A percentile compares a stretch with the other conserved stretches of the same genome.
phyloP scores from a whole-genome alignment of 1,140 invertebrate species.

The Lucilia sericata region DNA sequence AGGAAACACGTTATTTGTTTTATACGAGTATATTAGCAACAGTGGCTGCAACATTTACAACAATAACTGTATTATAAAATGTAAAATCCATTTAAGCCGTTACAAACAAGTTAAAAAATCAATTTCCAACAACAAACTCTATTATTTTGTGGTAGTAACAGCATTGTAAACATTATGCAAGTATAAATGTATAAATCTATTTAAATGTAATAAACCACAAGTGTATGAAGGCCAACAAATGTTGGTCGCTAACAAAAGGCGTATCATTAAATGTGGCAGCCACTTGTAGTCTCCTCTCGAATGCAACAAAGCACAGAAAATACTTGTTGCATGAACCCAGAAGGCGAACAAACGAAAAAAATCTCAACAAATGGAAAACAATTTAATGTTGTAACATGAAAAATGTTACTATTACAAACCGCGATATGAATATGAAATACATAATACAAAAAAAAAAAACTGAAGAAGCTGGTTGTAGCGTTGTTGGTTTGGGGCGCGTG shows the following conservation, averaged over 20 bases:
- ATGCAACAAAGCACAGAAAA: not conserved
- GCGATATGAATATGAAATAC: not conserved
- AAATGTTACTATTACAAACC: slow-evolving; percentile 35
- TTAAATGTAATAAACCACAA: not conserved
- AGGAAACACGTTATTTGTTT: too few species aligned
- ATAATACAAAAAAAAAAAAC: not conserved
- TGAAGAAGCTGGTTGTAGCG: not conserved
- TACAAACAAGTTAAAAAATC: not conserved
- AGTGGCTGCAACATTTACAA: not conserved
- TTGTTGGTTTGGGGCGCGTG: slow-evolving; percentile 27
- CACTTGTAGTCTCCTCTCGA: not conserved
- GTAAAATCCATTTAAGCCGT: not conserved
- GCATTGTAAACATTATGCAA: not conserved
- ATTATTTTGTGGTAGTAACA: not conserved
- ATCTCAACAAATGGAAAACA: not conserved
- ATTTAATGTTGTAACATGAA: slow-evolving; percentile 28
- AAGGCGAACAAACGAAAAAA: not conserved
- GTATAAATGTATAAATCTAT: too few species aligned
- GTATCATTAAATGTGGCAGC: slow-evolving; percentile 30
- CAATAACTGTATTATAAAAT: not conserved
- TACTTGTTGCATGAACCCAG: slow-evolving; percentile 8
- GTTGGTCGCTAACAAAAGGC: slow-evolving; percentile 35
- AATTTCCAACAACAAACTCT: not conserved
- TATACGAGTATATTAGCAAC: not conserved
- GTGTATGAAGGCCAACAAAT: slow-evolving; percentile 35